A percentile compares a stretch with the other conserved stretches of the same genome.
These are phyloP conservation scores for Lepidurus packardi DNA, from an alignment of 1,140 invertebrate species.

Conservation along the genomic window DNA sequence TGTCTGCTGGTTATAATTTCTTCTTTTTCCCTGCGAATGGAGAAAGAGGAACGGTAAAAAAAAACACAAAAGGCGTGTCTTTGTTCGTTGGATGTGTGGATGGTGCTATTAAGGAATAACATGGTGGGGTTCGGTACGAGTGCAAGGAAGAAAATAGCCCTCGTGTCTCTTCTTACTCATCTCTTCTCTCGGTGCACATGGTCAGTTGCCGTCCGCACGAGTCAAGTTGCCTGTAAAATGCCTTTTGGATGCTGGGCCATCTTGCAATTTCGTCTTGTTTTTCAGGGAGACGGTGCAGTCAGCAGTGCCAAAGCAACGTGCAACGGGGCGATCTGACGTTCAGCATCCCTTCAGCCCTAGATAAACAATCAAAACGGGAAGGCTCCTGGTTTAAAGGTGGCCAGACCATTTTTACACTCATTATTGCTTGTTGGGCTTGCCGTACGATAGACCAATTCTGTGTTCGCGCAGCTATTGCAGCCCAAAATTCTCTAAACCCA, in stretches of 20 bases:
- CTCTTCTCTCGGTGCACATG: not conserved
- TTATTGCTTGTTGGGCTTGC: not conserved
- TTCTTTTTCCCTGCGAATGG: not conserved
- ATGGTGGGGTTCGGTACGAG: not conserved
- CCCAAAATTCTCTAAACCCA: not conserved
- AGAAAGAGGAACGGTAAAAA: not conserved
- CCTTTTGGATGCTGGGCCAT: not conserved
- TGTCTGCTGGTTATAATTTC: not conserved
- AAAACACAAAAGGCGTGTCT: not conserved
- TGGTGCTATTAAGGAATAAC: not conserved
- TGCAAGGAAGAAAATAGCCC: not conserved
- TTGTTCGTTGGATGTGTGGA: not conserved
- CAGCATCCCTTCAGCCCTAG: constrained; percentile 18
- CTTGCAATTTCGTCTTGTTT: not conserved
- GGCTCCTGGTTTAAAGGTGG: not conserved
- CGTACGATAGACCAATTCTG: not conserved
- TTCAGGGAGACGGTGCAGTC: not conserved
- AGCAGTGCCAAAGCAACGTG: not conserved
- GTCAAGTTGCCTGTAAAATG: constrained; percentile 18
- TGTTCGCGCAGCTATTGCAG: not conserved
- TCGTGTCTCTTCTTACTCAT: not conserved
- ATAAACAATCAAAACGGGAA: constrained; percentile 10
- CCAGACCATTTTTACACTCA: constrained; percentile 21
- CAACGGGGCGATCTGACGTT: constrained; percentile 9
- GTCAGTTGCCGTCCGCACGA: constrained; percentile 20